Percentiles rank a stretch among this genome's conserved stretches.
These are phyloP conservation scores for Ophioderma brevispina DNA, from an alignment of 35 echinoderm and acorn worm species.

Conservation along the genomic window DNA sequence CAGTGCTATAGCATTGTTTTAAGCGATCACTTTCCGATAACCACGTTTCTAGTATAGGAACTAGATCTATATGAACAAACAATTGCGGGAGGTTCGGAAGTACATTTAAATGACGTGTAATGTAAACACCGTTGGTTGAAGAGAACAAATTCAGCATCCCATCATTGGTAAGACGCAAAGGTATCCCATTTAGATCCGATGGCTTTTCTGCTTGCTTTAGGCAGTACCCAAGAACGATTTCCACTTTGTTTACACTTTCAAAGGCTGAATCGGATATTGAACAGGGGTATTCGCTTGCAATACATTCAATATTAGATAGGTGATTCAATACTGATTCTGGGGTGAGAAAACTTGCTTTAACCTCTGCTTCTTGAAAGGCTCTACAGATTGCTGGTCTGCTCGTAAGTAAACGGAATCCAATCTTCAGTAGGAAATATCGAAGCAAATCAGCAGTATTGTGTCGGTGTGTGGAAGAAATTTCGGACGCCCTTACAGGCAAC, in stretches of 20 bases:
- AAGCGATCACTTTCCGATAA: background rate
- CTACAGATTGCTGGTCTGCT: background rate
- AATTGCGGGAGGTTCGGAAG: background rate
- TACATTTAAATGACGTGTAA: background rate
- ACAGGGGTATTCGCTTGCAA: background rate
- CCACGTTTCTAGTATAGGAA: background rate
- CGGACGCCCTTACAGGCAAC: background rate
- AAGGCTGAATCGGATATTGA: background rate
- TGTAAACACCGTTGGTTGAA: background rate
- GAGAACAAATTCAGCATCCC: background rate
- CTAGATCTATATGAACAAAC: slow-evolving; percentile 15
- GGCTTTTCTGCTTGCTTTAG: background rate
- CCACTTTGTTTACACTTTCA: background rate
- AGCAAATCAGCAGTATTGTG: background rate
- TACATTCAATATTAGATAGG: background rate
- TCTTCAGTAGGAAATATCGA: background rate
- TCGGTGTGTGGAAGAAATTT: background rate
- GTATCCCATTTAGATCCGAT: slow-evolving; percentile 22
- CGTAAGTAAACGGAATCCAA: background rate
- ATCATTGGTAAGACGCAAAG: slow-evolving; percentile 21
- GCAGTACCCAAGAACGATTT: slow-evolving; percentile 8
- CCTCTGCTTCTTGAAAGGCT: background rate
- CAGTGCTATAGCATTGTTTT: background rate
- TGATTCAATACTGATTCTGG: background rate
- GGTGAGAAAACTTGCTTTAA: background rate